Percentiles rank a stretch among this genome's conserved stretches.
These are phyloP conservation scores for Pelosia muscerda DNA, from an alignment of 2,888 invertebrate species.

Conservation along the genomic window DNA sequence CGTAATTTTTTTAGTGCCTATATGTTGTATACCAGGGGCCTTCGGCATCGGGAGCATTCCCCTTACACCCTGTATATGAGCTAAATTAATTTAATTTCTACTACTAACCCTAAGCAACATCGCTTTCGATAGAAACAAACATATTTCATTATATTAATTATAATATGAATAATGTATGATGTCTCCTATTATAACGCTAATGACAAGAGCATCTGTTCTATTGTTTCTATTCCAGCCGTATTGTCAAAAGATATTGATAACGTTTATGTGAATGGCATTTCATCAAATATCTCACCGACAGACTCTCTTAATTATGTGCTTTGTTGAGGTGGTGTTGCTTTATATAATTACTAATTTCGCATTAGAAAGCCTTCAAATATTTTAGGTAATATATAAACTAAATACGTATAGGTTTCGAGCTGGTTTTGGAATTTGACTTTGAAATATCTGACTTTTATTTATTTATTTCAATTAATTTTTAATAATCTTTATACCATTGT, in stretches of 20 bases:
- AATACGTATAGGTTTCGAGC: background rate
- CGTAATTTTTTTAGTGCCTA: too few species aligned
- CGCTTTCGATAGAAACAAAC: background rate
- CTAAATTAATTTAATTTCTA: too few species aligned
- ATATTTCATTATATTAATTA: background rate
- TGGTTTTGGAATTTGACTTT: background rate
- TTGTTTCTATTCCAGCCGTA: constrained; percentile 12
- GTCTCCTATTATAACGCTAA: constrained; percentile 8
- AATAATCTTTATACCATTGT: background rate
- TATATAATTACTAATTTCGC: background rate
- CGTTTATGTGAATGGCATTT: constrained; percentile 19
- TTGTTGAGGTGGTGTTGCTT: background rate
- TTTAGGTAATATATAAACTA: too few species aligned
- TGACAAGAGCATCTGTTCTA: constrained; percentile 20
- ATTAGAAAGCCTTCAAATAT: background rate
- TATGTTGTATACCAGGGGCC: too few species aligned
- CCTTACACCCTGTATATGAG: too few species aligned
- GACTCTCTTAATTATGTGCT: constrained; percentile 15
- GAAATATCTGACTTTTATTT: background rate
- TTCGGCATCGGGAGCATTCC: too few species aligned
- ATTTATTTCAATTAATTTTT: background rate
- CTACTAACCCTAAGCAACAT: too few species aligned
- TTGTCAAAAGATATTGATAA: constrained; percentile 24
- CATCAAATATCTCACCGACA: constrained; percentile 18
- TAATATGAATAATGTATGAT: constrained; percentile 8